These are phyloP conservation scores for Paramormyrops kingsleyae DNA, from an alignment of 2,113 vertebrate genomes.

Conservation along the genomic window DNA sequence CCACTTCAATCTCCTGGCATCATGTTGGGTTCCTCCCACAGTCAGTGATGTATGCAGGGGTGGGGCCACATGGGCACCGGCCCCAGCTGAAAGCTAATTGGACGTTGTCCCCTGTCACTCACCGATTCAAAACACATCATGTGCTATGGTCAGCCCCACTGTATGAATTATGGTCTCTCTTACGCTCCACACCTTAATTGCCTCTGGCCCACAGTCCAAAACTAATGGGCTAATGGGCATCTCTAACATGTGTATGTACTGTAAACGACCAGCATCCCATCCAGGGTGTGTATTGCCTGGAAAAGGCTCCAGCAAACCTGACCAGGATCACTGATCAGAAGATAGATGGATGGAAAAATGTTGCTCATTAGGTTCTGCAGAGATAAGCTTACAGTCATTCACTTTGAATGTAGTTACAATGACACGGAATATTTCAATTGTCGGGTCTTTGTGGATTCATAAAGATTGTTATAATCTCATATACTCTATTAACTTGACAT, in stretches of 20 bases:
- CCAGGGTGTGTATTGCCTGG: neutral
- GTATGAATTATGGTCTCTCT: neutral
- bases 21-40: neutral
- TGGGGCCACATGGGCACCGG: neutral
- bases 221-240: neutral
- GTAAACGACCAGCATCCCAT: neutral
- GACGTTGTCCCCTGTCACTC: neutral
- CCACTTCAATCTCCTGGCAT: neutral
- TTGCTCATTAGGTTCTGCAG: neutral
- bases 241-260: neutral
- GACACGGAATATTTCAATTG: neutral
- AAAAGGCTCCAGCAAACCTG: neutral
- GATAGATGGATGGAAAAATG: neutral
- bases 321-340: neutral
- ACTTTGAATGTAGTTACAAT: neutral
- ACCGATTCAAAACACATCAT: neutral
- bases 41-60: neutral
- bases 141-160: neutral
- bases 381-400: neutral
- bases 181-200: neutral
- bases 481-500: conserved; percentile 16
- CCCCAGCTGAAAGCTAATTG: neutral
- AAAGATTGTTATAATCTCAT: neutral
- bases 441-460: neutral
- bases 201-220: neutral